phyloP scores from a whole-genome alignment of 2,797 vertebrate genomes.

The Falco naumanni region DNA sequence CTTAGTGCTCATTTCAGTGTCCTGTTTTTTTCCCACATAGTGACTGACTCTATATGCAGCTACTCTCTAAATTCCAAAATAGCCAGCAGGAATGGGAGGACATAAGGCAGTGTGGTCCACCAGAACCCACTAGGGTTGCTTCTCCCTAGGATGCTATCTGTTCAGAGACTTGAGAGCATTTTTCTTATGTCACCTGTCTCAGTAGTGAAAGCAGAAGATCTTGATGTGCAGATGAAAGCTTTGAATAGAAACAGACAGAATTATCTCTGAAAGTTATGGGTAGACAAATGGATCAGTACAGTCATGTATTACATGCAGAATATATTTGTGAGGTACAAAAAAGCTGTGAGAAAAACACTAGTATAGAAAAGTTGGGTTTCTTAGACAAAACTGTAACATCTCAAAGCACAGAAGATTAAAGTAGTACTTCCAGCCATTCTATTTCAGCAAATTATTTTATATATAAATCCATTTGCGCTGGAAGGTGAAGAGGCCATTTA shows the following conservation, averaged over 20 bases:
- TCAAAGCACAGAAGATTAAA: not conserved
- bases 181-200: not conserved
- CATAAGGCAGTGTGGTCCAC: not conserved
- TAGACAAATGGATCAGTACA: not conserved
- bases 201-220: not conserved
- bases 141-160: constrained; percentile 29
- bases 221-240: not conserved
- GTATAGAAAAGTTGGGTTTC: not conserved
- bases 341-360: not conserved
- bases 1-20: not conserved
- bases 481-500: not conserved
- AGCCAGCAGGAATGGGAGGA: constrained; percentile 34
- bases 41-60: constrained; percentile 9
- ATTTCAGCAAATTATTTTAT: not conserved
- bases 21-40: not conserved
- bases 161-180: not conserved
- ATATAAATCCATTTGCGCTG: not conserved
- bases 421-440: not conserved
- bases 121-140: not conserved
- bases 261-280: not conserved
- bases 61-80: constrained; percentile 22
- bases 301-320: not conserved
- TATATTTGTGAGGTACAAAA: not conserved
- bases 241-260: constrained; percentile 33
- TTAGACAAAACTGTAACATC: not conserved